These are phyloP conservation scores for Aurelia aurita DNA, from an alignment of 30 jellyfish, hydroid and myxozoan species.

Conservation along the genomic window DNA sequence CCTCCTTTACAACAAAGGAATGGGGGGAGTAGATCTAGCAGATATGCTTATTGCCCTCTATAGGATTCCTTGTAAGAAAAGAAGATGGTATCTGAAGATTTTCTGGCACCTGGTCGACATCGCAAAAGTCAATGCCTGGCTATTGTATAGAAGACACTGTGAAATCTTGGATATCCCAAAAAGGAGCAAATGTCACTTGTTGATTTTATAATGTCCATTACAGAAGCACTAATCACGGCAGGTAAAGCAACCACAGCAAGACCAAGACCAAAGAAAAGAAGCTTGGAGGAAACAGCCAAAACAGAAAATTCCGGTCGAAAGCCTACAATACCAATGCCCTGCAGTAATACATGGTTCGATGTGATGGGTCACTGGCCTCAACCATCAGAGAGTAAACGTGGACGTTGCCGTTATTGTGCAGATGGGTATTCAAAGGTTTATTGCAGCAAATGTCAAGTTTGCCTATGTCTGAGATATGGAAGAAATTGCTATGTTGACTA, in stretches of 20 bases:
- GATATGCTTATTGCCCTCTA: slow-evolving; percentile 77
- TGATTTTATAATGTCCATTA: slow-evolving; percentile 15
- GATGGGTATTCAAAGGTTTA: slow-evolving; percentile 46
- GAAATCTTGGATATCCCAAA: slow-evolving; percentile 8
- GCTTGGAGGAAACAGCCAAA: not conserved
- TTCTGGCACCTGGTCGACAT: too few species aligned
- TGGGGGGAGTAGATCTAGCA: slow-evolving; percentile 85
- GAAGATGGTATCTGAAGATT: slow-evolving; percentile 65
- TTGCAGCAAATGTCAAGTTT: slow-evolving; percentile 56
- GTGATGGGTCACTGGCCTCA: slow-evolving; percentile 64
- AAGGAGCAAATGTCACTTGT: not conserved
- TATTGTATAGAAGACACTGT: slow-evolving; percentile 69
- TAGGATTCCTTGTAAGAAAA: slow-evolving; percentile 48
- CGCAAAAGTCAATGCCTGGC: too few species aligned
- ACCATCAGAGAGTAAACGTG: slow-evolving; percentile 7
- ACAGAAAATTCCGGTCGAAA: slow-evolving; percentile 35
- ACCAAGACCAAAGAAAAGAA: slow-evolving; percentile 39
- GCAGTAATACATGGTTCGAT: slow-evolving; percentile 23
- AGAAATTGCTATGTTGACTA: slow-evolving; percentile 57
- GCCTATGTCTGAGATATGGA: slow-evolving; percentile 42
- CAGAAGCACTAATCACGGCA: slow-evolving; percentile 32
- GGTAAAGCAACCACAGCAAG: slow-evolving; percentile 27
- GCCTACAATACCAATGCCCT: slow-evolving; percentile 48
- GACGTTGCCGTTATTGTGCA: slow-evolving; percentile 49
- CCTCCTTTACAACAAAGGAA: slow-evolving; percentile 49